Evolutionary conservation across 2,113 vertebrate genomes (phyloP), one percentile per base, ranked within the genome.

Genomic region (Clarias macrocephalus): DNA sequence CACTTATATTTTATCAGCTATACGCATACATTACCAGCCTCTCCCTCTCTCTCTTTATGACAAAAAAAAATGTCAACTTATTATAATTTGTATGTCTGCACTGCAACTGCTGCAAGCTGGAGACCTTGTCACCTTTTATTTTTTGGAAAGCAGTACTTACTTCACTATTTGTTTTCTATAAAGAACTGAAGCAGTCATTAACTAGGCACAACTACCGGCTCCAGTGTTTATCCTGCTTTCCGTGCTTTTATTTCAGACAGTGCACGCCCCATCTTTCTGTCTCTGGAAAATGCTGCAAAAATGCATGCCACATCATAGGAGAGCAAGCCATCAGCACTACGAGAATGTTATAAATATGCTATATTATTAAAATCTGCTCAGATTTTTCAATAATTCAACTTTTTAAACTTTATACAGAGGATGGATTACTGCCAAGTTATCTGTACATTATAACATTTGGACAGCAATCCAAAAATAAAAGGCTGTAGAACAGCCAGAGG

Each of bases 131-230:
- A 33, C 11, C 52, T 75, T 87, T 75, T 82, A 82, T 63, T 82
- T 75, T 81, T 84, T 79, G 52, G 33, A 83, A 79, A 84, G 79
- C 85, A 90, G 84, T 84, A 90, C 81, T 87, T 89, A 88, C 63
- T 66, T 23, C 54, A 77, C 70, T 72, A 85, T 85, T 89, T 87
- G 84, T 87, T 86, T 86, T 80, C 66, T 80, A 82, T 89, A 85
- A 87, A 82, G 80, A 89, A 13, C 62, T 68, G 30, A 80, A 18
- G 85, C 83, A 87, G 80, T 87, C 86, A 87, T 87, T 87, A 82
- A 82, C 80, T 63, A 59, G 65, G 84, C 66, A 60, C 62, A 76
- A 83, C 84, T 83, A 87, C 81, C 60, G 57, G 70, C 76, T 82
- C 15, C 77, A 76, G 63, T 85, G 80, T 85, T 77, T 89, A 83